These are phyloP conservation scores for Gonioctena quinquepunctata DNA, from an alignment of 1,140 invertebrate species.

Conservation along the genomic window DNA sequence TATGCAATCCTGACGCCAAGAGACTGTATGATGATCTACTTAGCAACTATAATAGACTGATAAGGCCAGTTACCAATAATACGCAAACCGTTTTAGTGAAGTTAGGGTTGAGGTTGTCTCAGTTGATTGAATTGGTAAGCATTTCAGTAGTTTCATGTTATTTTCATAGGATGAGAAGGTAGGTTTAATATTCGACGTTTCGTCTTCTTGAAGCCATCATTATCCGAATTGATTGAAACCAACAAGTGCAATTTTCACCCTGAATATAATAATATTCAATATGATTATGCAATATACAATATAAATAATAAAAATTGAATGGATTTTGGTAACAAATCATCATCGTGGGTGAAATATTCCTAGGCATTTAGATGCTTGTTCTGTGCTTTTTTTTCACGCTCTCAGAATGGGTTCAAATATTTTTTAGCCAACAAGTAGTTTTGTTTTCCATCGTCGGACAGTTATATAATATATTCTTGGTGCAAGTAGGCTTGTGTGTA, in stretches of 20 bases:
- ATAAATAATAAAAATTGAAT: no score
- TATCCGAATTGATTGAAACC: background rate
- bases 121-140: constrained; percentile 93
- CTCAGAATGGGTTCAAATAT: no score
- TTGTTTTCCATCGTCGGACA: no score
- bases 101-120: constrained; percentile 87
- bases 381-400: no score
- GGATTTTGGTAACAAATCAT: no score
- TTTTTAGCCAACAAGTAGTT: no score
- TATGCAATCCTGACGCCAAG: constrained; percentile 84
- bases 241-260: background rate
- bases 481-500: no score
- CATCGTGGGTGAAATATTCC: no score
- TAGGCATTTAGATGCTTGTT: no score
- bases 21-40: constrained; percentile 92
- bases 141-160: background rate
- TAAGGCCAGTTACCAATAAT: constrained; percentile 90
- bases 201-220: no score
- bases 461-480: no score
- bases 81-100: constrained; percentile 92
- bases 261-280: background rate
- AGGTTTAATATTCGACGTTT: background rate
- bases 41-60: constrained; percentile 94
- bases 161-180: background rate
- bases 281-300: background rate